Evolutionary conservation across 2,888 invertebrate genomes (phyloP).

Genomic region (Chesias legatella): DNA sequence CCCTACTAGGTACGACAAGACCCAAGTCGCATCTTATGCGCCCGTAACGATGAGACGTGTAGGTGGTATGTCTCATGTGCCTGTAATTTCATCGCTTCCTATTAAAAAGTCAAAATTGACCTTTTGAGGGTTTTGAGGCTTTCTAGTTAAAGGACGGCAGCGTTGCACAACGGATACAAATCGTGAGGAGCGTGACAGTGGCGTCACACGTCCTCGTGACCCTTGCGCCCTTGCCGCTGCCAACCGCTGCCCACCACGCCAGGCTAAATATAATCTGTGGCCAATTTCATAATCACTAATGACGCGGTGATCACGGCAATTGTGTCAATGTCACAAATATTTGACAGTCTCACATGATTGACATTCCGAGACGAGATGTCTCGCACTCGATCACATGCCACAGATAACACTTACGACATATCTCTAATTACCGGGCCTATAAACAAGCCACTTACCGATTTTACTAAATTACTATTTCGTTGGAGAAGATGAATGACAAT

Average conservation of each 20-base stretch:
- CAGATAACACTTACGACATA: slow-evolving; percentile 22
- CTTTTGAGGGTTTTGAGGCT: too few species aligned
- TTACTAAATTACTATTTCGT: too few species aligned
- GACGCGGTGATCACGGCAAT: slow-evolving; percentile 15
- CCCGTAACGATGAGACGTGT: too few species aligned
- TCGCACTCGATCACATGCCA: slow-evolving; percentile 16
- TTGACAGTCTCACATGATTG: slow-evolving; percentile 24
- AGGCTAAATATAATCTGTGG: slow-evolving; percentile 18
- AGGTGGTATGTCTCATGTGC: too few species aligned
- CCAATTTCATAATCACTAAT: slow-evolving; percentile 25
- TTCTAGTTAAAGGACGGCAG: too few species aligned
- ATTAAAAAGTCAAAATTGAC: too few species aligned
- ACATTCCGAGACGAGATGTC: slow-evolving; percentile 21
- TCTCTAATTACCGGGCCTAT: neutral
- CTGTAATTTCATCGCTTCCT: too few species aligned
- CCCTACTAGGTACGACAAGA: too few species aligned
- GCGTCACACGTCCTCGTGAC: slow-evolving; percentile 62
- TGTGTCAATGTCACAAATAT: slow-evolving; percentile 30
- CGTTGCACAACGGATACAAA: slow-evolving; percentile 46
- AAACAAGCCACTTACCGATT: neutral
- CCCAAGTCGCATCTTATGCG: too few species aligned
- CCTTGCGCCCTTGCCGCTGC: slow-evolving; percentile 52
- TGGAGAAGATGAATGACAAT: too few species aligned
- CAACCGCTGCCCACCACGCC: slow-evolving; percentile 10
- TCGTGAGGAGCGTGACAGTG: slow-evolving; percentile 58